A percentile compares a stretch with the other conserved stretches of the same genome.
phyloP scores from a whole-genome alignment of 2,797 vertebrate species.

The Rhinatrema bivittatum region DNA sequence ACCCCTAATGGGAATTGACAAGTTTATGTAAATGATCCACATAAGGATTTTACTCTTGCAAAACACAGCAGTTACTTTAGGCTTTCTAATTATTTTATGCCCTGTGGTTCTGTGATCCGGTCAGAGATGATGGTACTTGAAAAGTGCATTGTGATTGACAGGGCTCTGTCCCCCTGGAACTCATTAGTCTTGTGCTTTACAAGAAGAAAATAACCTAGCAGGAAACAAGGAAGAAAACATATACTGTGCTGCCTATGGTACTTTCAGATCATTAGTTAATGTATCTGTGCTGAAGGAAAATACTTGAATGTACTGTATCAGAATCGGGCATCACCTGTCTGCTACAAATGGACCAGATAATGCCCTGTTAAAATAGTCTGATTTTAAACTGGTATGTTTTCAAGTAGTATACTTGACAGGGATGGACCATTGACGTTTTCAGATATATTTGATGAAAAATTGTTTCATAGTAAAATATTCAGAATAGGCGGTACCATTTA shows the following conservation, averaged over 20 bases:
- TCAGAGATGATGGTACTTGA: conserved; percentile 71
- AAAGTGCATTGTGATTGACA: conserved; percentile 85
- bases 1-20: conserved; percentile 64
- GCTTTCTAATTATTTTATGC: conserved; percentile 98
- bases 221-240: conserved; percentile 29
- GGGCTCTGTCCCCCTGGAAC: conserved; percentile 89
- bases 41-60: conserved; percentile 65
- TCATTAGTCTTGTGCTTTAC: conserved; percentile 78
- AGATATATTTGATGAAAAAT: neutral
- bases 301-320: conserved; percentile 23
- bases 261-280: conserved; percentile 47
- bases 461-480: neutral
- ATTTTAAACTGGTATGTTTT: conserved; percentile 22
- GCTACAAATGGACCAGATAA: conserved; percentile 32
- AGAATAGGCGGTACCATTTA: too few relatives aligned
- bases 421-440: rapidly evolving
- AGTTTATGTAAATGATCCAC: conserved; percentile 71
- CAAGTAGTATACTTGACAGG: neutral
- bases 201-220: conserved; percentile 47
- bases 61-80: conserved; percentile 79
- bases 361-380: too few relatives aligned
- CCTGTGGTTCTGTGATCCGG: conserved; percentile 85
- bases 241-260: conserved; percentile 18
- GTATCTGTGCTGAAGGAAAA: conserved; percentile 33
- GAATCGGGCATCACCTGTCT: conserved; percentile 28